These are phyloP conservation scores for Silurus lanzhouensis DNA, from an alignment of 2,797 vertebrate genomes.

Conservation along the genomic window DNA sequence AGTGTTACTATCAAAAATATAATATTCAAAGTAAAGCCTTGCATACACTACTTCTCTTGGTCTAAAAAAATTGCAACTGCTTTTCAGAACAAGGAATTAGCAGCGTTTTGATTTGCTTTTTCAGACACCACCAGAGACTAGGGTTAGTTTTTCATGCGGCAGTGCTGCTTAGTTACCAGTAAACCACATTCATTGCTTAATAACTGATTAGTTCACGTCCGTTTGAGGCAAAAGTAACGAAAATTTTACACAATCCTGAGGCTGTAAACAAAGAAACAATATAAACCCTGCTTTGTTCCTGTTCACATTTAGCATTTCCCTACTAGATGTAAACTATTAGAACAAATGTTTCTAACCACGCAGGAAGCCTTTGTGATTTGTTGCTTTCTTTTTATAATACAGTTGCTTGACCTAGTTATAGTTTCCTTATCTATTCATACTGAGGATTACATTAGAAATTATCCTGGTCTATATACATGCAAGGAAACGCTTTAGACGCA, in stretches of 20 bases:
- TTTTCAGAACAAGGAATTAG: slow-evolving; percentile 40
- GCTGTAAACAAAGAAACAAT: slow-evolving; percentile 63
- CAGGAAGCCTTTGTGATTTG: slow-evolving; percentile 81
- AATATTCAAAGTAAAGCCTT: slow-evolving; percentile 56
- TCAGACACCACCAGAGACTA: slow-evolving; percentile 20
- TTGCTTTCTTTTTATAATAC: slow-evolving; percentile 73
- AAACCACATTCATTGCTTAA: slow-evolving; percentile 43
- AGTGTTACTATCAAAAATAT: slow-evolving; percentile 54
- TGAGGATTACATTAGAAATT: slow-evolving; percentile 40
- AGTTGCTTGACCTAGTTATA: slow-evolving; percentile 39
- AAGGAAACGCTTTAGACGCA: slow-evolving; percentile 18
- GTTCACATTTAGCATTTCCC: slow-evolving; percentile 58
- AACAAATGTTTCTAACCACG: slow-evolving; percentile 65
- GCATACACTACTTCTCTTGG: slow-evolving; percentile 41
- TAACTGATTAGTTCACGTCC: slow-evolving; percentile 37
- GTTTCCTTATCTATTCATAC: slow-evolving; percentile 68
- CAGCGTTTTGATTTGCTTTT: slow-evolving; percentile 18
- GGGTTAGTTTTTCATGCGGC: slow-evolving; percentile 35
- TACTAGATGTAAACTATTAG: slow-evolving; percentile 65
- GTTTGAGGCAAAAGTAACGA: slow-evolving; percentile 46
- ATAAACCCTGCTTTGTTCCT: slow-evolving; percentile 59
- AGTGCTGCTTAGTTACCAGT: slow-evolving; percentile 42
- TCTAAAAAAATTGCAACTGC: slow-evolving; percentile 25
- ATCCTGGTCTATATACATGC: slow-evolving; percentile 46
- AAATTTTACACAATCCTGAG: slow-evolving; percentile 56